Evolutionary conservation across 92 coral and sea anemone genomes (phyloP), one percentile per base, ranked within the genome.

Genomic region (Zoanthus sansibaricus): DNA sequence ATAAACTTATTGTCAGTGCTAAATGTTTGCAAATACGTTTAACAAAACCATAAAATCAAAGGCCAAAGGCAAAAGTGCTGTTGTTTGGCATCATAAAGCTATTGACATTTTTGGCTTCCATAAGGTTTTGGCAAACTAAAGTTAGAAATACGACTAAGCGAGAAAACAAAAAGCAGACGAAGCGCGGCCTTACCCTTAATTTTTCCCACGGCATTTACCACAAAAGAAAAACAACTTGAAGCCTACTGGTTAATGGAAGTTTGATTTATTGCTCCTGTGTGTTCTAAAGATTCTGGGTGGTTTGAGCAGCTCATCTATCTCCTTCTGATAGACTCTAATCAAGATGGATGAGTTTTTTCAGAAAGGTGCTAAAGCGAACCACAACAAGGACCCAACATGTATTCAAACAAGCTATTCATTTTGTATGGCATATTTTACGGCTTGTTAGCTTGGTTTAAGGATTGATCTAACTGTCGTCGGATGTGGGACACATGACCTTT

Each of bases 331-430:
- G 46, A 25, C 59, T 6, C 20, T 80, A 80, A 80, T 80, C 85
- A 80, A 80, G 85, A 80, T 80, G 85, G 75, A 80, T 80, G 85
- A 80, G 18, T 80, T 80, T 48, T 79, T 79, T 80, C 67, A 72
- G 66, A 56, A 80, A 46, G n/a, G 85, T 80, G 85, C 85, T 46
- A 80, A 80, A 45, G 48, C 45, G 75, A 20, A 55, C 61, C 83
- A n/a, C 25, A 72, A 51, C 66, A 42, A 14, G 47, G 5, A 52
- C 9, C 62, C 25, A 30, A 33, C 14, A 58, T 18, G 15, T 54
- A 12, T 12, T 45, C 9, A 52, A 15, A 54, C 14, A 74, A 30
- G 25, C 54, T 33, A 69, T 67, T 37, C 45, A 58, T 69, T 64
- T 44, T 2, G 44, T 49, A 44, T 69, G 59, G 73, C 66, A 37